These are phyloP conservation scores for Hirtodrosophila cameraria DNA, from an alignment of 2,888 invertebrate genomes.

Conservation along the genomic window DNA sequence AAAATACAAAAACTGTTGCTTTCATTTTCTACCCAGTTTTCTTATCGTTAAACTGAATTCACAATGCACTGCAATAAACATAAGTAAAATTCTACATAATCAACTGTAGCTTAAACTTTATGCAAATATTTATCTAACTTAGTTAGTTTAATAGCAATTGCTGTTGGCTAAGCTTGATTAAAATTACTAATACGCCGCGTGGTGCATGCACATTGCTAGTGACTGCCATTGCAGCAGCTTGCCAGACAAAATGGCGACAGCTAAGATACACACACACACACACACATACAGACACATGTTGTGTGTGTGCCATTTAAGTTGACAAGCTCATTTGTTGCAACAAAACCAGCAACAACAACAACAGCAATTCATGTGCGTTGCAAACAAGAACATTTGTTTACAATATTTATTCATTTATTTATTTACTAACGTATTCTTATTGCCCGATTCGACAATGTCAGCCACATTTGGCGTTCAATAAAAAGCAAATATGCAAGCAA, in stretches of 20 bases:
- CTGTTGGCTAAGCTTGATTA: slow-evolving; percentile 44
- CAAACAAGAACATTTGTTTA: slow-evolving; percentile 70
- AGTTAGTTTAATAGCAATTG: slow-evolving; percentile 28
- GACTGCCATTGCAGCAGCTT: slow-evolving; percentile 61
- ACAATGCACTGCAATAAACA: no score
- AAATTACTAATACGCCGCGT: slow-evolving; percentile 72
- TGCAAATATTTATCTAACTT: slow-evolving; percentile 28
- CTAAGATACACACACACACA: slow-evolving; percentile 6
- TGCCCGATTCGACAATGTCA: slow-evolving; percentile 49
- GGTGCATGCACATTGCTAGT: slow-evolving; percentile 58
- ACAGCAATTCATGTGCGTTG: slow-evolving; percentile 54
- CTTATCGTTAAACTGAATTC: no score
- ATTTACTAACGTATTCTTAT: slow-evolving; percentile 46
- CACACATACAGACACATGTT: slow-evolving; percentile 20
- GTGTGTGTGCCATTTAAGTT: slow-evolving; percentile 68
- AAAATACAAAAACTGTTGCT: no score
- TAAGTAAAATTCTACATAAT: no score
- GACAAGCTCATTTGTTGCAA: slow-evolving; percentile 72
- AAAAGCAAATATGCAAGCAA: slow-evolving; percentile 16
- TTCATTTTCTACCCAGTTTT: no score
- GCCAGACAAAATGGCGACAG: slow-evolving; percentile 75
- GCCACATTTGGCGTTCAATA: slow-evolving; percentile 46
- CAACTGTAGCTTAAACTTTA: no score
- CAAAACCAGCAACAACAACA: slow-evolving; percentile 29
- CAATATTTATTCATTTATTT: slow-evolving; percentile 66